Evolutionary conservation across 2,797 vertebrate species (phyloP).

Genomic region (Syngnathus acus): DNA sequence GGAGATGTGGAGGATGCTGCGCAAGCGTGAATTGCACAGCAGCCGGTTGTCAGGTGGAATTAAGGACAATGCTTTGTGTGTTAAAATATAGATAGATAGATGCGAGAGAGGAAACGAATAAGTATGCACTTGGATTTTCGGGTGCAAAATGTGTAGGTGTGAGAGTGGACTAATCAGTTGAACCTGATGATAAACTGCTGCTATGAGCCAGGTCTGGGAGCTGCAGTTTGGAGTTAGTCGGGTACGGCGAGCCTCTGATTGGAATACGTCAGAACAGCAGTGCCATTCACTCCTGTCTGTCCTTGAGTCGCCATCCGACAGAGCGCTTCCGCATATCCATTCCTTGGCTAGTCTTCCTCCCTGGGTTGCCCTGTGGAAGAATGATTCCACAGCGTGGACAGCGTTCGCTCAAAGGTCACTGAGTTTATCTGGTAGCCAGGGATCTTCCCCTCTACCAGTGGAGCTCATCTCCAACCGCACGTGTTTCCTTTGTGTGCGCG

Average conservation of each 20-base stretch:
- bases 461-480: slow-evolving; percentile 6
- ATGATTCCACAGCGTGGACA: slow-evolving; percentile 41
- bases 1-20: slow-evolving; percentile 11
- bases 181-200: too few species aligned
- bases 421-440: slow-evolving; percentile 23
- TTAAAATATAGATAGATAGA: slow-evolving; percentile 48
- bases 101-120: not conserved
- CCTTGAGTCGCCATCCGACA: slow-evolving; percentile 19
- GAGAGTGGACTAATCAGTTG: too few species aligned
- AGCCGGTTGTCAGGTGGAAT: slow-evolving; percentile 52
- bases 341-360: slow-evolving; percentile 1
- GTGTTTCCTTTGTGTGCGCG: not conserved
- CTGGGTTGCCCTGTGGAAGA: slow-evolving; percentile 27
- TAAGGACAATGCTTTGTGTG: slow-evolving; percentile 37
- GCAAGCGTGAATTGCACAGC: slow-evolving; percentile 40
- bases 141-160: not conserved
- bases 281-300: slow-evolving; percentile 21
- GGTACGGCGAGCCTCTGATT: not conserved
- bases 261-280: not conserved
- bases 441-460: slow-evolving; percentile 20
- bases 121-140: slow-evolving; percentile 3
- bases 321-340: not conserved
- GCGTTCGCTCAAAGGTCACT: slow-evolving; percentile 56
- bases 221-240: not conserved
- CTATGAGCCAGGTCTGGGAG: too few species aligned